Percentiles rank a stretch among this genome's conserved stretches.
phyloP scores from a whole-genome alignment of 2,888 invertebrate species.

The Tetragonula carbonaria region DNA sequence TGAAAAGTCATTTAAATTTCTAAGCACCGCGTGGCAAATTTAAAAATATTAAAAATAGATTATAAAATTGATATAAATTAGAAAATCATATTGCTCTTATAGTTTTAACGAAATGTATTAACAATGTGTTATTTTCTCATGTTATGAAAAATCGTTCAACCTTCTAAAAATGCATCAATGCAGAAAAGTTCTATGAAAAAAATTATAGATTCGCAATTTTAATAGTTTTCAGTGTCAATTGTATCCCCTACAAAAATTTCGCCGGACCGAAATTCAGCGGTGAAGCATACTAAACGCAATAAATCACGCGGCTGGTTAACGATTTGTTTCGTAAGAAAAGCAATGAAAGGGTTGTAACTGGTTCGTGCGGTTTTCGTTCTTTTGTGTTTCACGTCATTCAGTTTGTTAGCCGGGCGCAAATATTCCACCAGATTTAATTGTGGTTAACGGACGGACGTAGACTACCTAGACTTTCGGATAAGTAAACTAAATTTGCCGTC shows the following conservation, averaged over 20 bases:
- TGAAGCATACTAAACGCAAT: not conserved
- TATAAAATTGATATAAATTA: too few relatives aligned
- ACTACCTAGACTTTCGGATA: constrained; percentile 74
- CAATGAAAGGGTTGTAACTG: constrained; percentile 1
- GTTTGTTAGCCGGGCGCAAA: constrained; percentile 77
- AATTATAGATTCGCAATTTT: too few relatives aligned
- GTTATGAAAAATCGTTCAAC: too few relatives aligned
- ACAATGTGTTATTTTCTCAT: too few relatives aligned
- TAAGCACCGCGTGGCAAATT: too few relatives aligned
- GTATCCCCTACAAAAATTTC: not conserved
- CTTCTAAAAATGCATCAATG: too few relatives aligned
- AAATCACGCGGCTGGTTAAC: not conserved
- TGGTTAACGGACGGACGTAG: constrained; percentile 73
- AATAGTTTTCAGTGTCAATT: not conserved
- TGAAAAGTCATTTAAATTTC: too few relatives aligned
- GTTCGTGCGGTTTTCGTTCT: constrained; percentile 21
- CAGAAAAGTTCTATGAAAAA: too few relatives aligned
- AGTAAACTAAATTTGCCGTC: constrained; percentile 78
- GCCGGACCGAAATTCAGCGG: not conserved
- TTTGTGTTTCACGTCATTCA: constrained; percentile 70
- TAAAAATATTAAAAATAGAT: too few relatives aligned
- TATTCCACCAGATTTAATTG: constrained; percentile 80
- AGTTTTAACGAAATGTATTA: too few relatives aligned
- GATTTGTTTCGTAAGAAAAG: constrained; percentile 9
- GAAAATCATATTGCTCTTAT: too few relatives aligned